These are phyloP conservation scores for Smittia aterrima DNA, from an alignment of 2,888 invertebrate genomes.

Conservation along the genomic window DNA sequence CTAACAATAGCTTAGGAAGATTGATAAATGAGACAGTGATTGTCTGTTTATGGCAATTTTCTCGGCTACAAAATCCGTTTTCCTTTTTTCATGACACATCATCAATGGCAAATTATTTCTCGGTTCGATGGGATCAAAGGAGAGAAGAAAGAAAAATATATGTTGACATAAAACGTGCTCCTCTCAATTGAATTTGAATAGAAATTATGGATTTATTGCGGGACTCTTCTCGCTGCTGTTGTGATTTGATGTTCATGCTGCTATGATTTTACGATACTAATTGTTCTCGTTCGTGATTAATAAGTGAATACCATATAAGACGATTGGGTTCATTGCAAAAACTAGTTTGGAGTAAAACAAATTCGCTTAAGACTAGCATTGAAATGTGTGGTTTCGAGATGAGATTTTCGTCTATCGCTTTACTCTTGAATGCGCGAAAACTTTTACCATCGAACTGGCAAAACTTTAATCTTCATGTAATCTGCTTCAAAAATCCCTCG, in stretches of 20 bases:
- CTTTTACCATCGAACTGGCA: too few species aligned
- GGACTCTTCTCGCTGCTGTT: not conserved
- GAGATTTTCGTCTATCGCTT: too few species aligned
- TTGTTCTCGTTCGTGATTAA: too few species aligned
- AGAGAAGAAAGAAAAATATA: not conserved
- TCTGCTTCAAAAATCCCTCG: too few species aligned
- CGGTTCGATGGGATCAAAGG: not conserved
- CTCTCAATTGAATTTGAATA: not conserved
- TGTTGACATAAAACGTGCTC: not conserved
- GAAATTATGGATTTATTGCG: constrained; percentile 4
- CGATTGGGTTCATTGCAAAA: too few species aligned
- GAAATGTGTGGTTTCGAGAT: too few species aligned
- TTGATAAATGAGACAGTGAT: not conserved
- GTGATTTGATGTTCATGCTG: not conserved
- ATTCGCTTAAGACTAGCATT: too few species aligned
- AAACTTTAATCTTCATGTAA: too few species aligned
- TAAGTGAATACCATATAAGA: too few species aligned
- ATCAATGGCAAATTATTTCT: not conserved
- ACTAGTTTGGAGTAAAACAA: too few species aligned
- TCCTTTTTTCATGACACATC: not conserved
- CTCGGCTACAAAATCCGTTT: not conserved
- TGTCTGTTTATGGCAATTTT: not conserved
- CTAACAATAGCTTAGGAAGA: too few species aligned
- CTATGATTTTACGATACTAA: not conserved
- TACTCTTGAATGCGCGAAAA: too few species aligned